A percentile compares a stretch with the other conserved stretches of the same genome.
Conservation (phyloP, 2,113 vertebrate genomes). For the Dendropsophus ebraccatus region DNA sequence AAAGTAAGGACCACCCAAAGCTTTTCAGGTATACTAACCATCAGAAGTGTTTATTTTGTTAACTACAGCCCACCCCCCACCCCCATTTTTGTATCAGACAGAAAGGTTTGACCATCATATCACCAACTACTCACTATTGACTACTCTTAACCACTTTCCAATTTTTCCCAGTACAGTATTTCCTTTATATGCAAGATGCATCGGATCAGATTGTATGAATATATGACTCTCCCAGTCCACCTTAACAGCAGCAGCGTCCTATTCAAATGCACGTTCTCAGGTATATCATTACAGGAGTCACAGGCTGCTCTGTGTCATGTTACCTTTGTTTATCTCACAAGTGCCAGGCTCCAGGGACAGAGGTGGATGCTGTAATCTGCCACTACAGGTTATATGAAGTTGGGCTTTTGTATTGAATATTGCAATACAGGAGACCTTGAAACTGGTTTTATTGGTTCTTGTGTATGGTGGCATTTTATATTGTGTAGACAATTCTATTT, state of each 20-base stretch:
- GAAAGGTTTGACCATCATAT: too few relatives aligned
- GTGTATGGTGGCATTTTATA: not conserved
- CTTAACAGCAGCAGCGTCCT: constrained; percentile 46
- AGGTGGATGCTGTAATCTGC: constrained; percentile 15
- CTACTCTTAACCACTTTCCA: too few relatives aligned
- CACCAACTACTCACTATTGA: too few relatives aligned
- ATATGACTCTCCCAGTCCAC: constrained; percentile 7
- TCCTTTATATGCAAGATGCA: too few relatives aligned
- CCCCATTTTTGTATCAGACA: too few relatives aligned
- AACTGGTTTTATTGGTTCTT: not conserved
- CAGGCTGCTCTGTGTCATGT: constrained; percentile 40
- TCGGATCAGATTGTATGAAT: not conserved
- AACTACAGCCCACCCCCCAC: too few relatives aligned
- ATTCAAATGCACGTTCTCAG: constrained; percentile 37
- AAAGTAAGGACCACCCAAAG: too few relatives aligned
- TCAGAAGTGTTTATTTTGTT: too few relatives aligned
- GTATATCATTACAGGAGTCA: constrained; percentile 53
- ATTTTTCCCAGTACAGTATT: too few relatives aligned
- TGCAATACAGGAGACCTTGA: not conserved
- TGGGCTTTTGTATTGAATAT: not conserved
- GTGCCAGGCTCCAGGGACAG: not conserved
- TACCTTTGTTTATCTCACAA: constrained; percentile 51
- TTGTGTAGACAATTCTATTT: not conserved
- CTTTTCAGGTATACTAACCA: too few relatives aligned
- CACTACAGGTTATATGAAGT: not conserved